Conservation (phyloP, 2,888 invertebrate genomes). For the Oxycera nigricornis region DNA sequence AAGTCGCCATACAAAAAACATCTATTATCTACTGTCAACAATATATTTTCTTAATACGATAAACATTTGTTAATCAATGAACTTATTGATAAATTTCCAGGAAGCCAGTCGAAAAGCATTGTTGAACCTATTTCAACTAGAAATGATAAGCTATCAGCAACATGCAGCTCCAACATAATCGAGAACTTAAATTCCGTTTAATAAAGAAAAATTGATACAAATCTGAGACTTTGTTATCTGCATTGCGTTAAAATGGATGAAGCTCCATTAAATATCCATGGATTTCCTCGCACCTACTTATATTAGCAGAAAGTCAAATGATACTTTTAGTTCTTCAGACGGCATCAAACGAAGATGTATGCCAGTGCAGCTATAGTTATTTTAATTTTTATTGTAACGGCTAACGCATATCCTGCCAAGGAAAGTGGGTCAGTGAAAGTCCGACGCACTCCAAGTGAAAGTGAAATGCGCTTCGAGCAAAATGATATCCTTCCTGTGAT, state of each 20-base stretch:
- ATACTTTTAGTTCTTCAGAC: not conserved
- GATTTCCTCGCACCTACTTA: not conserved
- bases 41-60: not conserved
- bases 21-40: not conserved
- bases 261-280: not conserved
- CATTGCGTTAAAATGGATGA: not conserved
- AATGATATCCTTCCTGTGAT: not conserved
- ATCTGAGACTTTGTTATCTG: not conserved
- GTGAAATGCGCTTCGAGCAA: slow-evolving; percentile 13
- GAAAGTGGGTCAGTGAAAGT: not conserved
- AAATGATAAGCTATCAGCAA: not conserved
- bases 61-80: not conserved
- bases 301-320: not conserved
- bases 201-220: not conserved
- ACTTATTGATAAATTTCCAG: not conserved
- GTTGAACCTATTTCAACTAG: not conserved
- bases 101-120: not conserved
- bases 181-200: not conserved
- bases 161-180: not conserved
- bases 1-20: too few relatives aligned
- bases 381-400: not conserved
- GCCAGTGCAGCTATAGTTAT: too few relatives aligned
- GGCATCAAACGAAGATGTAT: not conserved
- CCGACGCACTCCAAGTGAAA: not conserved
- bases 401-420: not conserved